Base-by-base conservation (phyloP, 2,797 vertebrate genomes). In the Cheirogaleus major region DNA sequence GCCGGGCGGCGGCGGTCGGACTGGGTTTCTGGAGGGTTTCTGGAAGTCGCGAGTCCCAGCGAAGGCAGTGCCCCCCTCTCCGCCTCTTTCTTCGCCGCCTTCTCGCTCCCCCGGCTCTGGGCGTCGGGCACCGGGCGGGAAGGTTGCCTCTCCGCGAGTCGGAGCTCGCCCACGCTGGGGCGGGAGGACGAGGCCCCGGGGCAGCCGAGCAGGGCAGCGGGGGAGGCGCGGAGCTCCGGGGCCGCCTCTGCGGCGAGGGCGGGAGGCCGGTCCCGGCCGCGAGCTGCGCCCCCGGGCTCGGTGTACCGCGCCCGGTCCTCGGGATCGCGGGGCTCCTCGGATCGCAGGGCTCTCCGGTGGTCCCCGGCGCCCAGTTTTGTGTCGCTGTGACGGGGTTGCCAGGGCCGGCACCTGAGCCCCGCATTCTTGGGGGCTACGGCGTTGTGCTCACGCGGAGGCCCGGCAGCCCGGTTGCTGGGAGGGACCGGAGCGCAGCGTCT, bases 101-200 rank as follows among this genome's bases (percentile, higher is more conserved):
- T 20, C 50, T 32, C 15, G 69, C 50, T 90, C 17, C 52, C 25
- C 63, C 30, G 55, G 83, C 59, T 61, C 72, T 65, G 84, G 94
- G 93, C 67, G 87, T 93, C 80, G 72, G 87, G 89, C 80, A 73
- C 43, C 48, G 45, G 79, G 87, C 67, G 35, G 82, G 43, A 78
- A 73, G 75, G 94, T 92, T 67, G 75, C 65, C 50, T 48, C 35
- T 81, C 43, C 32, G 72, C 61, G 45, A 76, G 95, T 89, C 38
- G 38, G 76, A 94, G 96, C 65, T 93, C 89, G 90, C 87, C 92
- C 81, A 87, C 92, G 76, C 90, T 5, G 25, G 81, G 82, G 80
- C 50, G 73, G 94, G 94, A 80, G 92, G 85, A 73, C 67, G 80
- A 82, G 82, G 95, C 95, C 88, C 83, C 38, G 23, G 93, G 95